phyloP scores from a whole-genome alignment of 2,888 invertebrate species.

The Polydrusus pterygomalis region DNA sequence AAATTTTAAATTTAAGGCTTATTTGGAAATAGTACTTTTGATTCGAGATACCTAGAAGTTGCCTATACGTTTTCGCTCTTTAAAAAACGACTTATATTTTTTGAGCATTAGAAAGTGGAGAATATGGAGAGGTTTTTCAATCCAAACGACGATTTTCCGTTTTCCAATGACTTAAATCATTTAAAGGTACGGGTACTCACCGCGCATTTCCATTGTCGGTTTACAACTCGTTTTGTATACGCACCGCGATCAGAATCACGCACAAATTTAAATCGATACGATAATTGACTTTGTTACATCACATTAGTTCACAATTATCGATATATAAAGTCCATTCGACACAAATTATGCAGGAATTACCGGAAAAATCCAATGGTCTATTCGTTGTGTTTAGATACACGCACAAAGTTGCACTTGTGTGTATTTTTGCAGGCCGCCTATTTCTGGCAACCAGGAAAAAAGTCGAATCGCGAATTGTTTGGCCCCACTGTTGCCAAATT shows the following conservation, averaged over 20 bases:
- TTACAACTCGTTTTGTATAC: conserved; percentile 49
- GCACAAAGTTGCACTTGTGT: conserved; percentile 59
- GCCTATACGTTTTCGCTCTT: no score
- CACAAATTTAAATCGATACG: conserved; percentile 35
- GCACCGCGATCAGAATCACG: conserved; percentile 49
- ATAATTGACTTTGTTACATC: conserved; percentile 6
- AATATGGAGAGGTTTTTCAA: no score
- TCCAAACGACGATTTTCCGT: no score
- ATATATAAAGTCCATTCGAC: conserved; percentile 31
- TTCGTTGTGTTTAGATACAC: conserved; percentile 46
- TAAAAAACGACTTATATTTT: no score
- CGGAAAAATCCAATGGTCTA: conserved; percentile 36
- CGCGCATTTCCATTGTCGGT: conserved; percentile 70
- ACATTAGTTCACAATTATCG: not conserved
- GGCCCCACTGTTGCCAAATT: conserved; percentile 53
- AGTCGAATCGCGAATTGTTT: conserved; percentile 60
- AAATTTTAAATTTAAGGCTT: no score
- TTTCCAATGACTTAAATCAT: not conserved
- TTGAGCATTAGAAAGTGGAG: no score
- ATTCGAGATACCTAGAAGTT: no score
- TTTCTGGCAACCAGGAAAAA: conserved; percentile 72
- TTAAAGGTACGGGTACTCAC: no score
- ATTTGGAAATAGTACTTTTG: no score
- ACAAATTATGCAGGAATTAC: conserved; percentile 16
- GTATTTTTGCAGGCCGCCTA: conserved; percentile 69